Evolutionary conservation across 2,888 invertebrate genomes (phyloP), one percentile per base, ranked within the genome.

Genomic region (Neoscelio sp.): DNA sequence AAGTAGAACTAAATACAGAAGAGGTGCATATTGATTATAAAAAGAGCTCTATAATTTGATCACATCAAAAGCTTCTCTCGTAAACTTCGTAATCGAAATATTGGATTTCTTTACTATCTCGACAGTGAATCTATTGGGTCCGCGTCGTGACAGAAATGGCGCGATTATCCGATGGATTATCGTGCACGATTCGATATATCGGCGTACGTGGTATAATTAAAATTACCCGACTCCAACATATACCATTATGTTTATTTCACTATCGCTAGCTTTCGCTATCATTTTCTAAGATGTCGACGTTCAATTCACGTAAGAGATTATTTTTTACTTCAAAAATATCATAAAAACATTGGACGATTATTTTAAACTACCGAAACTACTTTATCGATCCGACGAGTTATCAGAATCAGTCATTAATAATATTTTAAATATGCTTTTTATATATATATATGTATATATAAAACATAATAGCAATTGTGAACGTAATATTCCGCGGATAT

Each of bases 51-150:
- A 60, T 74, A 74, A 75, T 67, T 67, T 60, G 60, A 75, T 75
- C 60, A 60, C 60, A 67, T 67, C 67, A 67, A 67, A 75, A 75
- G 44, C 67, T n/a, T n/a, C 60, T 60, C 75, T 75, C 60, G 54
- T 75, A 75, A 75, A 75, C 60, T 60, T 75, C 67, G 60, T 75
- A 75, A 67, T 75, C 67, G 67, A 67, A 75, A 67, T 75, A 67
- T 75, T 75, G 75, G 46, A 75, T 75, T 67, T 75, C 60, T 75
- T 75, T 60, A 75, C 60, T 75, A 67, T 75, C 67, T 42, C 52
- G 44, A 60, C 67, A 52, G 52, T 42, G 15, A 44, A 75, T 75
- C 75, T 75, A 67, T 60, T 75, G 67, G 46, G 52, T 60, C 67
- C 23, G 58, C 54, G 44, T 60, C 75, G 60, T 50, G 74, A 74